These are phyloP conservation scores for Ophiodon elongatus DNA, from an alignment of 2,113 vertebrate genomes.

Conservation along the genomic window DNA sequence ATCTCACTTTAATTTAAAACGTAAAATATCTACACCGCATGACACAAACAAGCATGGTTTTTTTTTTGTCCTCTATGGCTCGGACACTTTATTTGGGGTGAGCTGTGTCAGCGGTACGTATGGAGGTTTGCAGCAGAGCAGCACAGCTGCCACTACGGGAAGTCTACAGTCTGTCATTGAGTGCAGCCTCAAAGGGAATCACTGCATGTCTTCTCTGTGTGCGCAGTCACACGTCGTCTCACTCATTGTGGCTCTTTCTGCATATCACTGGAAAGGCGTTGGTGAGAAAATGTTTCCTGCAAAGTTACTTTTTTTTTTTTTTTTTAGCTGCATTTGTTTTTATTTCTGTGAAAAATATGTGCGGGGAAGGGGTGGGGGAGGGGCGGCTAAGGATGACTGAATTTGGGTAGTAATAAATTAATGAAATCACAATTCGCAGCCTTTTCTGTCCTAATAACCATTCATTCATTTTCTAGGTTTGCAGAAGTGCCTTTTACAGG, in stretches of 20 bases:
- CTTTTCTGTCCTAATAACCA: neutral
- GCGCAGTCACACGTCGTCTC: conserved; percentile 18
- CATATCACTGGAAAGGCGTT: conserved; percentile 16
- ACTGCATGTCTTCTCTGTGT: conserved; percentile 45
- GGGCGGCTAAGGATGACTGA: conserved; percentile 34
- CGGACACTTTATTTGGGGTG: conserved; percentile 7
- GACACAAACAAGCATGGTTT: conserved; percentile 53
- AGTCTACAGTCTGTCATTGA: conserved; percentile 9
- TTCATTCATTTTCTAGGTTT: neutral
- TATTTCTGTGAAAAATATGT: conserved; percentile 49
- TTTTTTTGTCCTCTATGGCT: conserved; percentile 35
- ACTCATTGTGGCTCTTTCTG: conserved; percentile 32
- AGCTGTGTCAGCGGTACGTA: conserved; percentile 10
- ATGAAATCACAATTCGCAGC: conserved; percentile 25
- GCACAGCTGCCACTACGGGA: conserved; percentile 8
- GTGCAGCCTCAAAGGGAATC: conserved; percentile 29
- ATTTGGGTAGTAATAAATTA: conserved; percentile 65
- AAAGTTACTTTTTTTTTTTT: conserved; percentile 37
- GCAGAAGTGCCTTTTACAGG: neutral
- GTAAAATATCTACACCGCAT: conserved; percentile 43
- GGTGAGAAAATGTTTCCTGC: conserved; percentile 34
- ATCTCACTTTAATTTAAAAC: conserved; percentile 52
- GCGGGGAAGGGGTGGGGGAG: neutral
- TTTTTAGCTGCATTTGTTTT: conserved; percentile 50
- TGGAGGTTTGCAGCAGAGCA: conserved; percentile 6